Evolutionary conservation across 2,888 invertebrate species (phyloP).

Genomic region (Rosalia funebris): DNA sequence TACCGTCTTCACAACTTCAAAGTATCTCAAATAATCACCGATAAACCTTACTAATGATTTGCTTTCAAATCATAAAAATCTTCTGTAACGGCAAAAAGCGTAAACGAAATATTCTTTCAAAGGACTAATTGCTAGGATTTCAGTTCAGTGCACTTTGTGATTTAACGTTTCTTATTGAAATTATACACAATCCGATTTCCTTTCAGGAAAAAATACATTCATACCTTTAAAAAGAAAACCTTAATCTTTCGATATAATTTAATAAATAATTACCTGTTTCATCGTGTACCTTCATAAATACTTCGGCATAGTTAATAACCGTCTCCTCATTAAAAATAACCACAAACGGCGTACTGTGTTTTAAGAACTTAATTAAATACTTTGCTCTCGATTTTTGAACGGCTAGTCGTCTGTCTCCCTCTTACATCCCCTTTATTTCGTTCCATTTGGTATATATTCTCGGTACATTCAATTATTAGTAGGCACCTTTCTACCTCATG

Average conservation of each 20-base stretch:
- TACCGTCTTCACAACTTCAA: constrained; percentile 58
- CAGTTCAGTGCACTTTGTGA: constrained; percentile 62
- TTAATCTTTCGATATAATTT: constrained; percentile 60
- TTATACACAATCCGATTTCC: constrained; percentile 61
- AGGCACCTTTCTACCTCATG: no score
- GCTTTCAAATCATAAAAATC: constrained; percentile 61
- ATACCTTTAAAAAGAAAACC: constrained; percentile 56
- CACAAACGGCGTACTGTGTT: background rate
- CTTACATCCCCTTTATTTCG: no score
- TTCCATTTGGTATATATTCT: no score
- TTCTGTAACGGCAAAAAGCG: constrained; percentile 58
- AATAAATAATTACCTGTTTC: constrained; percentile 59
- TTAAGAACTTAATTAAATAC: constrained; percentile 14
- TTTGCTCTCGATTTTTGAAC: background rate
- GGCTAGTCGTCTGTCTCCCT: background rate
- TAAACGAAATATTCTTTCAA: constrained; percentile 62
- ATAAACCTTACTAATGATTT: constrained; percentile 65
- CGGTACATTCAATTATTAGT: no score
- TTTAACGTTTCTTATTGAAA: constrained; percentile 58
- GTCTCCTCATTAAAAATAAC: constrained; percentile 28
- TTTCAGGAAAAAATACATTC: constrained; percentile 56
- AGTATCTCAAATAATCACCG: constrained; percentile 61
- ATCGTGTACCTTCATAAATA: constrained; percentile 47
- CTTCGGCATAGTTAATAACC: constrained; percentile 30
- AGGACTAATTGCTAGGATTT: constrained; percentile 65